These are phyloP conservation scores for Oncorhynchus kisutch DNA, from an alignment of 2,113 vertebrate genomes.

Conservation along the genomic window DNA sequence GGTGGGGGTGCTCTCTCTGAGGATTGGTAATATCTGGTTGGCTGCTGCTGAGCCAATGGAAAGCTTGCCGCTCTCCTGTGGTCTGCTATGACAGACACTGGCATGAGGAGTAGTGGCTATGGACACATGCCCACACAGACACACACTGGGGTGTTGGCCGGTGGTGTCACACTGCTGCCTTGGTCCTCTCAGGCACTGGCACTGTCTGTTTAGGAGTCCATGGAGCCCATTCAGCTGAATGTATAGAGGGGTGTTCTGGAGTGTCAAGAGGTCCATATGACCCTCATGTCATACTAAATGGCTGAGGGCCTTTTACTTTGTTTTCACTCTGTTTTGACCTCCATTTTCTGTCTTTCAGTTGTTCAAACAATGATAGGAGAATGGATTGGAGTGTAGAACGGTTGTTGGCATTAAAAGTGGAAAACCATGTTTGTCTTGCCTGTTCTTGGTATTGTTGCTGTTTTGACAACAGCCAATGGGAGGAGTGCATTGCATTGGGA, in stretches of 20 bases:
- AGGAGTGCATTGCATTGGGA: too few relatives aligned
- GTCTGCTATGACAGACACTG: conserved; percentile 40
- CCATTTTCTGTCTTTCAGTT: conserved; percentile 27
- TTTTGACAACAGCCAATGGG: neutral
- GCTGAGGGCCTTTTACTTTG: conserved; percentile 26
- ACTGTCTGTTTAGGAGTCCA: neutral
- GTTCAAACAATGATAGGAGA: conserved; percentile 23
- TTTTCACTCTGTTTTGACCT: conserved; percentile 23
- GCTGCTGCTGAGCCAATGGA: conserved; percentile 13
- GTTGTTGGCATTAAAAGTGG: conserved; percentile 13
- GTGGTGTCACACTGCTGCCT: neutral
- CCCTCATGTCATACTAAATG: conserved; percentile 22
- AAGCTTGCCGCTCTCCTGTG: conserved; percentile 43
- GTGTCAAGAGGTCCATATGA: conserved; percentile 12
- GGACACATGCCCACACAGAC: conserved; percentile 1
- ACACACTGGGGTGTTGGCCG: neutral
- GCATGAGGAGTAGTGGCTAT: conserved; percentile 38
- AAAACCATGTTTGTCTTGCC: conserved; percentile 18
- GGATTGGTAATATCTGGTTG: conserved; percentile 42
- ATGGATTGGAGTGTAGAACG: conserved; percentile 8
- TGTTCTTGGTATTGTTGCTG: conserved; percentile 10
- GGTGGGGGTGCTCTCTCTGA: conserved; percentile 36
- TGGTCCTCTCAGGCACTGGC: neutral
- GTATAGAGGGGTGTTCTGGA: neutral
- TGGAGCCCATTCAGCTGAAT: conserved; percentile 27